Base-by-base conservation (phyloP, 2,888 invertebrate genomes). In the Scaptomyza reducta region DNA sequence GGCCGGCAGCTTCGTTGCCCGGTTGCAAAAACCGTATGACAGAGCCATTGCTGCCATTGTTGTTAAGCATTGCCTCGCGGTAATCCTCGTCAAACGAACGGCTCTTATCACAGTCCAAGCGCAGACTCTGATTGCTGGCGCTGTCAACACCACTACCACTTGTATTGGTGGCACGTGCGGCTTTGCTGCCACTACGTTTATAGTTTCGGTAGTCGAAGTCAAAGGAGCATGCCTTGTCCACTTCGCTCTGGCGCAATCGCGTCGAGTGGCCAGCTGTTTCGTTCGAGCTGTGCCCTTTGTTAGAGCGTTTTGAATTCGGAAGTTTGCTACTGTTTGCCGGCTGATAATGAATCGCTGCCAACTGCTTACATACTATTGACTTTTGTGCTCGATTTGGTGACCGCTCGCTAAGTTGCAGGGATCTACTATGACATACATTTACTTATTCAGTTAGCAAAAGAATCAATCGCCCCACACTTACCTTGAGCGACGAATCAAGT, bases 321-420 rank as follows among this genome's bases (percentile, higher is more conserved):
- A 90, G 90, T 7, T 87, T 81, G 38, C 56, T 59, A 49, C 62
- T 59, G 90, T 90, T 62, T 16, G 59, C 46, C 18, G 63, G 70
- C 22, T 74, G 76, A 33, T 74, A 80, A 14, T 88, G 79, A n/a
- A 25, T 16, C 0, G 33, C 16, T 1, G 59, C 27, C n/a, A 44
- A 13, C 6, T 64, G 49, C 7, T 59, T 10, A 18, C 89, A 89
- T 0, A 90, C 90, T 9, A 91, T 80, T 14, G 90, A 89, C 70
- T 91, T 92, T 67, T 92, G 92, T 2, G 53, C 63, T 51, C 92
- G 91, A 64, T 90, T 92, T 0, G 93, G 93, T 0, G 94, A 93
- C 38, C 92, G 92, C 79, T 95, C 95, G 0, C 94, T 94, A 27
- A 95, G 90, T 81, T 95, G 95, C 27, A 95, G 91, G 73, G 95